Evolutionary conservation across 2,888 invertebrate genomes (phyloP), one percentile per base, ranked within the genome.

Genomic region (Scelioninae gen. 1): DNA sequence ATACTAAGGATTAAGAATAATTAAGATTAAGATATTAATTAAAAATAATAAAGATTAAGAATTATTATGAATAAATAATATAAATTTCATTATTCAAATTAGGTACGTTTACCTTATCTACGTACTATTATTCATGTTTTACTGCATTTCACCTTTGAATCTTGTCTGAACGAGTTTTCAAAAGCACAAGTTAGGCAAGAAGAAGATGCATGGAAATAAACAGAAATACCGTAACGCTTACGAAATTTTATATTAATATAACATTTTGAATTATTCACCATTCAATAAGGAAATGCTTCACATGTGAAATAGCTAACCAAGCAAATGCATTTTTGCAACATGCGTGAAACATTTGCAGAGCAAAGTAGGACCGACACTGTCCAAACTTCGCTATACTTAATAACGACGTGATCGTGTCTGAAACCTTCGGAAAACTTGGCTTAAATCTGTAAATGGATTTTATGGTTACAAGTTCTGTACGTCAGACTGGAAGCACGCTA

Each of bases 231-330:
- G 23, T 23, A 23, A 23, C 23, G 23, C 4, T 23, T 23, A 23
- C 23, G 23, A 23, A 2, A 23, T 23, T 4, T 4, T 23, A 4
- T 23, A 23, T 23, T n/a, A 23, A 23, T 23, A 2, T 23, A 23
- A 23, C 1, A 23, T 45, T 63, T 32, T 53, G 34, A 66, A 51
- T 53, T 66, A 51, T 66, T 66, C 6, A 53, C 13, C 1, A 8
- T 29, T 66, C 53, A 66, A 66, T 66, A 66, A 51, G 65, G 11
- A 66, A 66, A 53, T 63, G 49, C 53, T 40, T 53, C 53, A 16
- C 51, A 13, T 66, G 51, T 53, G 31, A 49, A 34, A 63, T 63
- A 34, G 63, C 16, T 63, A 47, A 63, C 34, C 49, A 34, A 34
- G 63, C 32, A 49, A 63, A 49, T 63, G 63, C 63, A 23, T 38